Evolutionary conservation across 1,140 invertebrate genomes (phyloP), one percentile per base, ranked within the genome.

Genomic region (Achatina immaculata): DNA sequence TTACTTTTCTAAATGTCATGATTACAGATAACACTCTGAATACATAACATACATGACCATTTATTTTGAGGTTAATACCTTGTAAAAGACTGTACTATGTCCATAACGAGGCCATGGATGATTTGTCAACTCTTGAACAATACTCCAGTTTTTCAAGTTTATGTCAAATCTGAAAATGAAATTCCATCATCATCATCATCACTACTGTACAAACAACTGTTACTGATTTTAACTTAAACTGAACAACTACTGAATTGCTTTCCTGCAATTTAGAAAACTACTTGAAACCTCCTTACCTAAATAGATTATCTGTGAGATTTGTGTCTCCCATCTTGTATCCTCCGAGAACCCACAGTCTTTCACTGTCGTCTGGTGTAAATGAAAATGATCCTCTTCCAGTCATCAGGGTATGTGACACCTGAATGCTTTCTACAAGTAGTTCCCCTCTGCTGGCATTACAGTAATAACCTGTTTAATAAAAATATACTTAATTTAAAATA

Each of bases 31-130:
- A n/a, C n/a, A n/a, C n/a, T n/a, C n/a, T n/a, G n/a, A n/a, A n/a
- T n/a, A n/a, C n/a, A n/a, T n/a, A n/a, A n/a, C n/a, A n/a, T n/a
- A n/a, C n/a, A n/a, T n/a, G n/a, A n/a, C n/a, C n/a, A n/a, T n/a
- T n/a, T n/a, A n/a, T n/a, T n/a, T n/a, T n/a, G n/a, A n/a, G n/a
- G n/a, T n/a, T n/a, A 62, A 83, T 90, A 93, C 92, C 74, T 95
- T 95, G 90, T 95, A 95, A 24, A 96, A 90, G 0, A 96, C 95
- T 66, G 95, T 95, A 0, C 96, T 95, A 86, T 96, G 96, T 0
- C 95, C 96, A 90, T 96, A 97, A 81, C 96, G 92, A 11, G 93
- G 91, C 51, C 84, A 83, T 74, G 90, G 89, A 36, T 92, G 92
- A 40, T 89, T 84, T 45, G 86, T 93, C 43, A 93, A 92, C 11